Conservation (phyloP, 1,140 invertebrate genomes). For the Plodia interpunctella region DNA sequence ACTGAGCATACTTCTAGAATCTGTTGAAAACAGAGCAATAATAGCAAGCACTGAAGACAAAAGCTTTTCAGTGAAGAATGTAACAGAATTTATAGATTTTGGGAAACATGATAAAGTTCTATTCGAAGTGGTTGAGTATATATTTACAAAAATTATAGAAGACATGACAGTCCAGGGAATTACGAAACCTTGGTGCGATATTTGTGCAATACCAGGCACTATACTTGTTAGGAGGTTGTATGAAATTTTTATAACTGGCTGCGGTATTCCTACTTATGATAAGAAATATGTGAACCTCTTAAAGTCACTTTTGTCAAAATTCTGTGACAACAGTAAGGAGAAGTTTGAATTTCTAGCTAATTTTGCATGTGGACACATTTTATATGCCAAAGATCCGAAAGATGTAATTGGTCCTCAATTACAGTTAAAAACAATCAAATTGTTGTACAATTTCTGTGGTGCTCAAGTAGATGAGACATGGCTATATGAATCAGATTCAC, state of each 20-base stretch:
- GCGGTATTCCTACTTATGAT: slow-evolving; percentile 47
- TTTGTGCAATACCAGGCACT: slow-evolving; percentile 43
- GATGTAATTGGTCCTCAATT: slow-evolving; percentile 61
- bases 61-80: slow-evolving; percentile 42
- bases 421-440: slow-evolving; percentile 56
- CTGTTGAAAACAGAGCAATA: slow-evolving; percentile 51
- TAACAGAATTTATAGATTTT: slow-evolving; percentile 53
- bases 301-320: slow-evolving; percentile 54
- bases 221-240: slow-evolving; percentile 52
- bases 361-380: slow-evolving; percentile 66
- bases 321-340: slow-evolving; percentile 59
- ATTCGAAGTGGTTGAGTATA: slow-evolving; percentile 61
- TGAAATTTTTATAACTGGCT: slow-evolving; percentile 63
- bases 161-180: slow-evolving; percentile 41
- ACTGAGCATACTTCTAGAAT: slow-evolving; percentile 49
- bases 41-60: slow-evolving; percentile 35
- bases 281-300: slow-evolving; percentile 55
- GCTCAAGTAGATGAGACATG: slow-evolving; percentile 44
- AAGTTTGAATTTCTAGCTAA: slow-evolving; percentile 76
- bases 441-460: slow-evolving; percentile 47
- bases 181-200: slow-evolving; percentile 63
- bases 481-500: slow-evolving; percentile 65
- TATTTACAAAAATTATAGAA: slow-evolving; percentile 59
- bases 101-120: slow-evolving; percentile 55
- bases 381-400: slow-evolving; percentile 50